Conservation (phyloP, 2,113 vertebrate species). For the Scomber scombrus region DNA sequence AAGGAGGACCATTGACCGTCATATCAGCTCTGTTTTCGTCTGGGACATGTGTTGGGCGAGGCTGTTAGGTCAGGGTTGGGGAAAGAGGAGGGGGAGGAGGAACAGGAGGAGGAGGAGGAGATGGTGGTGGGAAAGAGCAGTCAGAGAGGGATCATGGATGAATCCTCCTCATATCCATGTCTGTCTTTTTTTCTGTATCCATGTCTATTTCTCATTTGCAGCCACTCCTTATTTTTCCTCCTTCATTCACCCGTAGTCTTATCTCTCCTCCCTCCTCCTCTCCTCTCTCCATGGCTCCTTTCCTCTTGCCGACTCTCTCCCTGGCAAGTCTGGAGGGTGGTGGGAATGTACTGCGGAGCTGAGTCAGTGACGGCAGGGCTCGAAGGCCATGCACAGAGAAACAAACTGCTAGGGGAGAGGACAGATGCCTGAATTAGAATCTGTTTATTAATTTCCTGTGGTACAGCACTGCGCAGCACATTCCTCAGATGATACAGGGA, state of each 20-base stretch:
- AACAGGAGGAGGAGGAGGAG: too few relatives aligned
- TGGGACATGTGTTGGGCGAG: constrained; percentile 5
- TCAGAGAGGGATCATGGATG: constrained; percentile 37
- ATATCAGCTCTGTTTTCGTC: constrained; percentile 45
- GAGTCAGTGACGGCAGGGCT: constrained; percentile 37
- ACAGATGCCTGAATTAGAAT: constrained; percentile 39
- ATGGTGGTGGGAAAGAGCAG: constrained; percentile 12
- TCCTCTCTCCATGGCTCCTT: background rate
- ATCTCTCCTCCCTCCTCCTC: background rate
- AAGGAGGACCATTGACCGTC: background rate
- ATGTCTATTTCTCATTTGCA: background rate
- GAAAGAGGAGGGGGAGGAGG: background rate
- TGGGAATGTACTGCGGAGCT: constrained; percentile 14
- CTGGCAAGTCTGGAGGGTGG: background rate
- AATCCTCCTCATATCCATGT: background rate
- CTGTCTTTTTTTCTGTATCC: background rate
- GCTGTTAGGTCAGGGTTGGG: background rate
- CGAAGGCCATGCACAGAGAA: constrained; percentile 27
- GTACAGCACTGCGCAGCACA: background rate
- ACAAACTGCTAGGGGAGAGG: constrained; percentile 14
- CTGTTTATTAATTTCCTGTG: constrained; percentile 39
- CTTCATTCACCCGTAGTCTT: background rate
- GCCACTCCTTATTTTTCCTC: background rate
- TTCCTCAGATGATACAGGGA: constrained; percentile 30
- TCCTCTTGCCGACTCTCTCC: background rate